phyloP scores from a whole-genome alignment of 2,797 vertebrate genomes.

The Threskiornis aethiopicus region DNA sequence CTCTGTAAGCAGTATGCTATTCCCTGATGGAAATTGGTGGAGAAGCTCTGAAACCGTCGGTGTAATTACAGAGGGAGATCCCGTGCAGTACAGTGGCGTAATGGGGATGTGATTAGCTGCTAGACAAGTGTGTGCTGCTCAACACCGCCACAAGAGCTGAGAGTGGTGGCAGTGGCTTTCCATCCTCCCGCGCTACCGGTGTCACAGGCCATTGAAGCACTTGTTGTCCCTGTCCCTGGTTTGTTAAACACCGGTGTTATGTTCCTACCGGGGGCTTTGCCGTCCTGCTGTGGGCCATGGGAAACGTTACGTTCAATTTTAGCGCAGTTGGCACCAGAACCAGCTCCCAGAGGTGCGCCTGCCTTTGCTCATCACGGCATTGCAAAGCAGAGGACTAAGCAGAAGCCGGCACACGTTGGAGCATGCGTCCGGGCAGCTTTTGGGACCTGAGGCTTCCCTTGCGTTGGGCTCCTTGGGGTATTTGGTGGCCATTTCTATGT shows the following conservation, averaged over 20 bases:
- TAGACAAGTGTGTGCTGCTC: fast-evolving
- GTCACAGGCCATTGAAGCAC: background rate
- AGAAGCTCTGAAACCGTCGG: background rate
- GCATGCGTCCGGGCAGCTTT: fast-evolving
- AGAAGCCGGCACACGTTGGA: background rate
- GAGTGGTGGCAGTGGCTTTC: background rate
- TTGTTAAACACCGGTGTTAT: background rate
- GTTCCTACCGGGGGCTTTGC: background rate
- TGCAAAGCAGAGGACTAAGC: background rate
- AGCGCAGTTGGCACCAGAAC: background rate
- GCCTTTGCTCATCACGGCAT: fast-evolving
- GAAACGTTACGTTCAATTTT: fast-evolving
- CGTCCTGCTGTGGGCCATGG: background rate
- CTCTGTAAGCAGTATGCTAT: background rate
- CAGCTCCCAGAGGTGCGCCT: background rate
- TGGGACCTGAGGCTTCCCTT: background rate
- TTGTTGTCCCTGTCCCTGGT: background rate
- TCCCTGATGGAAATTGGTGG: background rate
- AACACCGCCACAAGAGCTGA: fast-evolving
- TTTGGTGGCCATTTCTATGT: background rate
- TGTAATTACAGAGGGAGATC: background rate
- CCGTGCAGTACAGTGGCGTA: background rate
- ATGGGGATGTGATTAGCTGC: background rate
- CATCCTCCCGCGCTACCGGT: fast-evolving
- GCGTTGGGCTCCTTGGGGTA: background rate